Conservation (phyloP, 2,797 vertebrate species). For the Mormyrops attenuatus region DNA sequence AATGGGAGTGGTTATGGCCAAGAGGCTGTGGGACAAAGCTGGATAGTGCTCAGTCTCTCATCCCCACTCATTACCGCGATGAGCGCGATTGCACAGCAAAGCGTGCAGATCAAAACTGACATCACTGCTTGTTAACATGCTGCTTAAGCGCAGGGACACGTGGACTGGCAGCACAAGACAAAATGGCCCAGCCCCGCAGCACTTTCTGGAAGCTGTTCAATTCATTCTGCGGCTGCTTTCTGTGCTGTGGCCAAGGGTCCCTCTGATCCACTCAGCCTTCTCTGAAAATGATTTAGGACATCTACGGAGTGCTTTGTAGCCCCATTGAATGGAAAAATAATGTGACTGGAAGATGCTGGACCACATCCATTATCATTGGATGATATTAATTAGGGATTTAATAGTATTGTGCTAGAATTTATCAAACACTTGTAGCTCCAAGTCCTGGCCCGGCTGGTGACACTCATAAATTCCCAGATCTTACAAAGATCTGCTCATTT, state of each 20-base stretch:
- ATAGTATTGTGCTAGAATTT: not conserved
- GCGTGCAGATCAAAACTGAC: constrained; percentile 11
- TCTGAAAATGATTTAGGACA: not conserved
- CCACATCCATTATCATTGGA: not conserved
- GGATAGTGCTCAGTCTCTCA: not conserved
- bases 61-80: constrained; percentile 13
- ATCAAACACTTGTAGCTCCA: not conserved
- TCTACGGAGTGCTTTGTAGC: not conserved
- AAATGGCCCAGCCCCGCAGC: not conserved
- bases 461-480: not conserved
- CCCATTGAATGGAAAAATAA: not conserved
- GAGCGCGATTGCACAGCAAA: not conserved
- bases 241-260: not conserved
- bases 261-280: not conserved
- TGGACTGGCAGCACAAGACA: not conserved
- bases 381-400: not conserved
- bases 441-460: not conserved
- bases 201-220: not conserved
- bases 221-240: not conserved
- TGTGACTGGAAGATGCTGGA: not conserved
- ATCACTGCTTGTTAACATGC: constrained; percentile 17
- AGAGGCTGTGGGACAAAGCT: constrained; percentile 6
- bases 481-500: not conserved
- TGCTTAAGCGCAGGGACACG: not conserved
- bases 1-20: not conserved